Base-by-base conservation (phyloP, 2,888 invertebrate species). In the Cantharis flavilabris region DNA sequence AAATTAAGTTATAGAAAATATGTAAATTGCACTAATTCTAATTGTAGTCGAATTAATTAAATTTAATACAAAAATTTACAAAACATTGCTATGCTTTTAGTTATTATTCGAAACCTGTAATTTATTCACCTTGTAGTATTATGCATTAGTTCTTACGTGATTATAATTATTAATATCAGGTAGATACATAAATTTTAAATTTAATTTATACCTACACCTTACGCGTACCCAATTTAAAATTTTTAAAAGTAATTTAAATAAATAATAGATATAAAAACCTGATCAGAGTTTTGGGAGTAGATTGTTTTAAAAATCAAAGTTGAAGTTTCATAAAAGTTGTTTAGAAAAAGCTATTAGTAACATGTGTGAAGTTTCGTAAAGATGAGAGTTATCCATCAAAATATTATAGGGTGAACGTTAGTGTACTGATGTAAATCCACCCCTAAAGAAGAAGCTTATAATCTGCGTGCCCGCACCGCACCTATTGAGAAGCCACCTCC, bases 401-500 rank as follows among this genome's bases (percentile, higher is more conserved):
- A 81, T 81, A 81, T 81, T 80, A 82, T 80, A 78, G 79, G 79
- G 74, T 75, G 78, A 80, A 77, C 75, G 80, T 78, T 81, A 79
- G 81, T 79, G 78, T 81, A 80, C 79, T 79, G 79, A 77, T 82
- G 78, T 81, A 82, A 82, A 82, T 82, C 82, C 78, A 80, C 78
- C 80, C 76, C 80, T 77, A 80, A 80, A 81, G 81, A 79, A 76
- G 76, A 83, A 79, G 80, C 80, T 81, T 82, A 81, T 81, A 79
- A 81, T 80, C 81, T 82, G 82, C 82, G 81, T 82, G 81, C 80
- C 80, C 81, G 79, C 80, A 80, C 80, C 82, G 81, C 80, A 80
- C 80, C 82, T 81, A 83, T 83, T 82, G 82, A 82, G 81, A 83
- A 82, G 78, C 81, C 78, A 80, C 80, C 81, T 76, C 70, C 75